Evolutionary conservation across 2,888 invertebrate genomes (phyloP).

Genomic region (Platycnemis pennipes): DNA sequence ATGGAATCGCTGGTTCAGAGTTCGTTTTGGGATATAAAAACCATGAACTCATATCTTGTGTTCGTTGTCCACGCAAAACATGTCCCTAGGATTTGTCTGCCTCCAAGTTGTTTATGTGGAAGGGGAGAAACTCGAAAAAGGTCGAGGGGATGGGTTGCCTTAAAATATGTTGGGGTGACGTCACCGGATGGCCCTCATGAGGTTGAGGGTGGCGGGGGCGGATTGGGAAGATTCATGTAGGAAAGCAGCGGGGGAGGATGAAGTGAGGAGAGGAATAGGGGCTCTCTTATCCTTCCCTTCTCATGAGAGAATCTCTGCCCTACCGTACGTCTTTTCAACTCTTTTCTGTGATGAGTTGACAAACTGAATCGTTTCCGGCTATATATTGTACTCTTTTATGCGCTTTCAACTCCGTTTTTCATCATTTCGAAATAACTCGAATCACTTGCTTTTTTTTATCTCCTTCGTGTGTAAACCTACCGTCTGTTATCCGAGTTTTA

Average conservation of each 20-base stretch:
- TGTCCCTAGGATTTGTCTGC: background rate
- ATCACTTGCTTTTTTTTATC: background rate
- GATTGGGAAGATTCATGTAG: background rate
- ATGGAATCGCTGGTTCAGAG: background rate
- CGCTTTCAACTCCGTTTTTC: background rate
- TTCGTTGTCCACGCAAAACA: background rate
- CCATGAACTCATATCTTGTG: background rate
- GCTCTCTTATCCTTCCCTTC: background rate
- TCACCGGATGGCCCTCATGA: background rate
- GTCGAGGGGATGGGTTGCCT: background rate
- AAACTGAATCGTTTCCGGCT: slow-evolving; percentile 4
- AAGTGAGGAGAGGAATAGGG: background rate
- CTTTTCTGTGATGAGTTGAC: background rate
- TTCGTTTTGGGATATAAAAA: background rate
- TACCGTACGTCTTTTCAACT: background rate
- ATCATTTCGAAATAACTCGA: background rate
- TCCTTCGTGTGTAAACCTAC: background rate
- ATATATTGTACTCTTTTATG: background rate
- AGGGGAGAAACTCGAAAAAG: background rate
- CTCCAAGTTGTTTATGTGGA: background rate
- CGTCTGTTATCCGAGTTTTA: background rate
- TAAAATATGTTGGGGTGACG: slow-evolving; percentile 1
- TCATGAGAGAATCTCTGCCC: background rate
- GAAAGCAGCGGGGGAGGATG: background rate
- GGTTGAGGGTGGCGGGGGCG: background rate